Evolutionary conservation across 1,140 invertebrate genomes (phyloP), one percentile per base, ranked within the genome.

Genomic region (Latrodectus geometricus): DNA sequence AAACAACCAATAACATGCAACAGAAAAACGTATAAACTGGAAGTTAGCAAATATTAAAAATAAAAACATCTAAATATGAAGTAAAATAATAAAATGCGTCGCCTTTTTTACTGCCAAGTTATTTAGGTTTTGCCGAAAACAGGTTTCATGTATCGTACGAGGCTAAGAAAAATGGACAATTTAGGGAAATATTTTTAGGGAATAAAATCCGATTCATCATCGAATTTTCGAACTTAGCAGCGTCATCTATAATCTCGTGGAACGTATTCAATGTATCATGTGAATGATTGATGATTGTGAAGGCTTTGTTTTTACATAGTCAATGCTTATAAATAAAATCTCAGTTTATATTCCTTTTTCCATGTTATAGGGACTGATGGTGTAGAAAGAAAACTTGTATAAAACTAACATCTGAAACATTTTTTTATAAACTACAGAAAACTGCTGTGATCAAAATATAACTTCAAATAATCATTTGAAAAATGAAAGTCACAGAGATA

Each of bases 191-290:
- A 80, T 80, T 65, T 77, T 35, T 48, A 12, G 48, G 12, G 66
- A 80, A 80, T 80, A 80, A 80, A 80, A 70, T 56, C 21, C 78
- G n/a, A 80, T 80, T 80, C 68, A 72, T 72, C 78, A 80, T 80
- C 11, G 65, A 70, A 54, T 70, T 66, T 54, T 15, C 14, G 23
- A 54, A 23, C 66, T 80, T 20, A 69, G n/a, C 68, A n/a, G 11
- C 9, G n/a, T 49, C 78, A 80, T 80, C 20, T 72, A 72, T 70
- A 80, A 70, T 80, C 11, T 70, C 49, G 66, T 54, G 23, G 50
- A 70, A 17, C 20, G 17, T 8, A 80, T 80, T 70, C 50, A 49
- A 23, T 80, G 77, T 80, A 80, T 69, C 78, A 20, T 8, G 49
- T 35, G 12, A 48, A 70, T 69, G 77, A 80, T 80, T 21, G 66